phyloP scores from a whole-genome alignment of 2,113 vertebrate genomes.

The Octodon degus region DNA sequence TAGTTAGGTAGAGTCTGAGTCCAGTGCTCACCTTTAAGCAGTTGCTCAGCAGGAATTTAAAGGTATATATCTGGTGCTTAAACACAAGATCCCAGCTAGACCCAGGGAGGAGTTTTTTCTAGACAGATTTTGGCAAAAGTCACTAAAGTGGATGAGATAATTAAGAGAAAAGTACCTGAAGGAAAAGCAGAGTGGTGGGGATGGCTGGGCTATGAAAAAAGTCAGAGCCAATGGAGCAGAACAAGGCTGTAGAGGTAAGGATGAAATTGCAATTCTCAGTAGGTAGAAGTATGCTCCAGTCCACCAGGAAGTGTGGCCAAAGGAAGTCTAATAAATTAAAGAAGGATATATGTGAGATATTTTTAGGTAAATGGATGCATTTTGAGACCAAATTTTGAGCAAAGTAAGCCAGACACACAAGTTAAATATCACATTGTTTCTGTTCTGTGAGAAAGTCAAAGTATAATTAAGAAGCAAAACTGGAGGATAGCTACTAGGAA shows the following conservation, averaged over 20 bases:
- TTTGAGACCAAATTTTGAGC: background rate
- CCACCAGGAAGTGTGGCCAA: background rate
- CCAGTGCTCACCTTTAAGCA: background rate
- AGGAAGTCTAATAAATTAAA: background rate
- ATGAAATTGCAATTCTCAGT: background rate
- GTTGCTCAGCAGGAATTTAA: background rate
- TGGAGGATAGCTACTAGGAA: background rate
- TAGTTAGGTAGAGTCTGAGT: background rate
- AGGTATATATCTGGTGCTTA: background rate
- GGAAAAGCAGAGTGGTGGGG: background rate
- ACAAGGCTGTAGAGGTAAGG: background rate
- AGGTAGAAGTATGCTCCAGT: background rate
- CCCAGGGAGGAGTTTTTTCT: background rate
- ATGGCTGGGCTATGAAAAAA: background rate
- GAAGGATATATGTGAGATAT: background rate
- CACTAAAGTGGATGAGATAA: background rate
- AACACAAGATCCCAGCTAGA: background rate
- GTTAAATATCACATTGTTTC: background rate
- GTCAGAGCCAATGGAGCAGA: background rate
- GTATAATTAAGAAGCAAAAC: background rate
- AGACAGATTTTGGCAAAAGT: background rate
- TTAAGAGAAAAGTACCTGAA: background rate
- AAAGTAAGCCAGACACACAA: background rate
- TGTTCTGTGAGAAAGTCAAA: background rate
- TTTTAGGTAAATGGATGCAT: background rate